These are phyloP conservation scores for Lucilia sericata DNA, from an alignment of 1,140 invertebrate species.

Conservation along the genomic window DNA sequence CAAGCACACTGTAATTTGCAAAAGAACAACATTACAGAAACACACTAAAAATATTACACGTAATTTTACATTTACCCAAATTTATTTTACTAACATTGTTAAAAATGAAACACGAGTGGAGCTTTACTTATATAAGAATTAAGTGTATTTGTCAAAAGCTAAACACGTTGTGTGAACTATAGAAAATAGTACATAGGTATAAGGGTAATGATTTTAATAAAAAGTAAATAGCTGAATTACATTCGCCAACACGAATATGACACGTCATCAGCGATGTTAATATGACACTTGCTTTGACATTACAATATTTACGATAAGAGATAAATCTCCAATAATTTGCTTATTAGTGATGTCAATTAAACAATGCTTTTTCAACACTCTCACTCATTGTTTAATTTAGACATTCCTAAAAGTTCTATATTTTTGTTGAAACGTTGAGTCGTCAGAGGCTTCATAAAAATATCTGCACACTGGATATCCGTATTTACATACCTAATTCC, in stretches of 20 bases:
- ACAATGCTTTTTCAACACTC: neutral
- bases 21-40: no score
- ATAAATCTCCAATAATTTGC: neutral
- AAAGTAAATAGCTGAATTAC: neutral
- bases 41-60: no score
- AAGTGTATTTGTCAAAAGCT: neutral
- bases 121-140: neutral
- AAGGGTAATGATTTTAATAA: neutral
- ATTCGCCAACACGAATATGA: neutral
- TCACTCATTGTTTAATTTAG: neutral
- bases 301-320: neutral
- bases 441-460: no score
- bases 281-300: neutral
- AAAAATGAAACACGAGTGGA: slow-evolving; percentile 30
- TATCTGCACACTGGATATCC: slow-evolving; percentile 53
- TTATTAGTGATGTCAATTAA: neutral
- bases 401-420: slow-evolving; percentile 27
- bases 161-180: neutral
- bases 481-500: slow-evolving; percentile 48
- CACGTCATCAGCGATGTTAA: neutral
- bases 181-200: neutral
- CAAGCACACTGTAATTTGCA: no score
- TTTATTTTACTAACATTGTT: no score
- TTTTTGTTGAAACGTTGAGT: slow-evolving; percentile 23
- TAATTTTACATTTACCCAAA: no score